phyloP scores from a whole-genome alignment of 2,888 invertebrate species.

The Mycalesis mineus region DNA sequence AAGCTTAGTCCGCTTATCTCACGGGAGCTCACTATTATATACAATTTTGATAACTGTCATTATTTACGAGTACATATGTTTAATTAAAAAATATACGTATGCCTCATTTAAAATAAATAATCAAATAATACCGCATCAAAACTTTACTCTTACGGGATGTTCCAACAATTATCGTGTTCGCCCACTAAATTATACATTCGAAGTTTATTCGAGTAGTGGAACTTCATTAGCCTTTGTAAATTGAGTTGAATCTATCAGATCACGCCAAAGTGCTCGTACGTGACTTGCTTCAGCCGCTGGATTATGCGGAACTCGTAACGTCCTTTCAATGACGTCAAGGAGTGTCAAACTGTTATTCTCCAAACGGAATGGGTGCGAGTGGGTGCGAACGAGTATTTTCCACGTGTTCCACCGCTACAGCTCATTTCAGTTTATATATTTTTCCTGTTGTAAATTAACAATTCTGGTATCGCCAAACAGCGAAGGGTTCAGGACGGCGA shows the following conservation, averaged over 20 bases:
- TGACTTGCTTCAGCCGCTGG: slow-evolving; percentile 33
- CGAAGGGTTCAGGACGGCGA: too few species aligned
- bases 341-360: slow-evolving; percentile 27
- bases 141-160: background rate
- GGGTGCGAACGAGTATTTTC: slow-evolving; percentile 4
- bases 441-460: too few species aligned
- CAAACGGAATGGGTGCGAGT: slow-evolving; percentile 17
- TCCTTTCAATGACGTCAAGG: slow-evolving; percentile 32
- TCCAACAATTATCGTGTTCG: slow-evolving; percentile 7
- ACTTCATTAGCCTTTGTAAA: slow-evolving; percentile 36
- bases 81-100: too few species aligned
- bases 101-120: too few species aligned
- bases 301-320: slow-evolving; percentile 34
- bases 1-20: too few species aligned
- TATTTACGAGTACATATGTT: too few species aligned
- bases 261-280: slow-evolving; percentile 36
- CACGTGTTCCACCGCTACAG: too few species aligned
- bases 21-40: too few species aligned
- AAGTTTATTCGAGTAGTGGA: slow-evolving; percentile 29
- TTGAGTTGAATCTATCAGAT: slow-evolving; percentile 38
- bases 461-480: too few species aligned
- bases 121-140: background rate
- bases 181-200: slow-evolving; percentile 25
- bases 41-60: too few species aligned
- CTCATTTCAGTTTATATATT: too few species aligned